Base-by-base conservation (phyloP, 1,140 invertebrate species). In the Solenopsis fugax region DNA sequence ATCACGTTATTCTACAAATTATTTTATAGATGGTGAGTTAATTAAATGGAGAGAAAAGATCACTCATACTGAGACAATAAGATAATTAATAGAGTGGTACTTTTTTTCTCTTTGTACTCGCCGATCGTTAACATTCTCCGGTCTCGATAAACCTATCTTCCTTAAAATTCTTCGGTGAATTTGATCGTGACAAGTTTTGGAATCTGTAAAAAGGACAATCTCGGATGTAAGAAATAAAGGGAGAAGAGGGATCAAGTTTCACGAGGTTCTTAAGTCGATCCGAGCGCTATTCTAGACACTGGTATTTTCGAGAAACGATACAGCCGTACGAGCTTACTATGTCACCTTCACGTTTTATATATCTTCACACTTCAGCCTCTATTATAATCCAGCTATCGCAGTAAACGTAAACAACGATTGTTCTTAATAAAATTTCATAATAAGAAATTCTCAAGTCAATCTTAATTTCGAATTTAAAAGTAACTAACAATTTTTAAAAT, bases 221-320 rank as follows among this genome's bases (percentile, higher is more conserved):
- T 87, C 87, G 76, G 60, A 54, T 21, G 76, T 86, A 81, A 89
- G 87, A 81, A 89, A 87, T 64, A 84, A 89, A 86, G 56, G 62
- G 56, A 78, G 81, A 89, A 29, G 75, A 73, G 48, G 9, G 73
- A 89, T 89, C 88, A 67, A 85, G 88, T 89, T 89, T 89, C 88
- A 86, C 60, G 71, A 76, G 88, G 88, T 81, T 86, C 76, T 89
- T 89, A 89, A 89, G 88, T 89, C 88, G 87, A 89, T 89, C 87
- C 87, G 58, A 86, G 75, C 73, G 82, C 85, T 88, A 77, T 78
- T 89, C 75, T 80, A 80, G 87, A 89, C 88, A 89, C 88, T 76
- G 76, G 87, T 76, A 81, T 89, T 86, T 89, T 89, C 75, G 56
- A 81, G 84, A 81, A 86, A 86, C 87, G 82, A 89, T 89, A 82